phyloP scores from a whole-genome alignment of 53 echinoderm and acorn worm species.

The Mesocentrotus franciscanus region DNA sequence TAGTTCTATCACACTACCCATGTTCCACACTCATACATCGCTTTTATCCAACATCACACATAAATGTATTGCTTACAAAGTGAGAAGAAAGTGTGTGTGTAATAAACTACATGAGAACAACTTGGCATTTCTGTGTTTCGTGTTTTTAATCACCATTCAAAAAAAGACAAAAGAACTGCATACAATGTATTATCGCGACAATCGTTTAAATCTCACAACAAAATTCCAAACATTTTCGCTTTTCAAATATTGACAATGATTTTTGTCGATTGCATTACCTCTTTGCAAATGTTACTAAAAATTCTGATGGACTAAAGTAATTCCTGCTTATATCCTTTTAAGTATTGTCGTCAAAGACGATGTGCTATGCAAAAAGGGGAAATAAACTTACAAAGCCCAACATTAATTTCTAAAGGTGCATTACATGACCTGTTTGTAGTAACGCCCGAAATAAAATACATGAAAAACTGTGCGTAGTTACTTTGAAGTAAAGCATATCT shows the following conservation, averaged over 20 bases:
- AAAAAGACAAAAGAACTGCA: conserved; percentile 54
- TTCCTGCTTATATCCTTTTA: not conserved
- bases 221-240: conserved; percentile 36
- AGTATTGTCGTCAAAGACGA: not conserved
- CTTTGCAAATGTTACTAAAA: not conserved
- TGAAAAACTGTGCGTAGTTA: conserved; percentile 27
- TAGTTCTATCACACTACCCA: not conserved
- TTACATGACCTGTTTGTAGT: not conserved
- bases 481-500: not conserved
- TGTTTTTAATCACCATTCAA: conserved; percentile 56
- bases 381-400: not conserved
- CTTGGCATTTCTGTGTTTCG: not conserved
- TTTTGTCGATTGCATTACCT: not conserved
- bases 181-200: conserved; percentile 22
- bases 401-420: not conserved
- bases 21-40: not conserved
- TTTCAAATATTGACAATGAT: conserved; percentile 24
- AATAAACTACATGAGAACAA: not conserved
- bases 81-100: not conserved
- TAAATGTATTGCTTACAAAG: not conserved
- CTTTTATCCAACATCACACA: not conserved
- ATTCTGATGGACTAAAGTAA: not conserved
- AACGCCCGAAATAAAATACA: not conserved
- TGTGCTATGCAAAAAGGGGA: not conserved
- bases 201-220: conserved; percentile 24